Base-by-base conservation (phyloP, 53 echinoderm and acorn worm genomes). In the Temnopleurus reevesii region DNA sequence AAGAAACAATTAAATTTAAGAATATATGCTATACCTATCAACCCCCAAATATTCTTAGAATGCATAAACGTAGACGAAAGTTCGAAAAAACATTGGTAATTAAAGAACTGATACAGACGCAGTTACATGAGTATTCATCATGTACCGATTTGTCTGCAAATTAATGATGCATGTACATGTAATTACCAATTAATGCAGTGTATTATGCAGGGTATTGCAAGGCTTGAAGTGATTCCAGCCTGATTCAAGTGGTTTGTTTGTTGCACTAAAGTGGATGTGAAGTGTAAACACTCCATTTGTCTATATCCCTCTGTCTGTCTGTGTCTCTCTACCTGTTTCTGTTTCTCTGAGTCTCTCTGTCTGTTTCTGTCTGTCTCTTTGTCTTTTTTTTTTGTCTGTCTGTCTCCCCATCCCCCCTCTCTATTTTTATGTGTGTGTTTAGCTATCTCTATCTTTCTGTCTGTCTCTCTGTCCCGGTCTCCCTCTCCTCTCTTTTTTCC, bases 191-290 rank as follows among this genome's bases (percentile, higher is more conserved):
- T 41, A 71, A 38, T 71, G 15, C 36, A 41, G 6, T 38, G 71
- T 71, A n/a, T 18, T 15, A 38, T 71, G 38, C 19, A 71, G 41
- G 41, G 36, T 38, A 41, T 36, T 38, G 21, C 41, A n/a, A 38
- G 41, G 71, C n/a, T 21, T 71, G 71, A 38, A 38, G 71, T 71
- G 38, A 71, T 71, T 71, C 15, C 7, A 41, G 71, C 0, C 36
- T 38, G 36, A 71, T 38, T 71, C 8, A 71, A 71, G 71, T 71
- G 38, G 71, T 71, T 71, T 71, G 71, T 71, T 71, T 71, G 71
- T 71, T 19, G n/a, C 71, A 71, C n/a, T 41, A 38, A n/a, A 71
- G 41, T 71, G 19, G 41, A 71, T n/a, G 21, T 71, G 31, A 33
- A 9, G 31, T 63, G 10, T 29, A 60, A 60, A 63, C 34, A 63